Conservation (phyloP, 1,140 invertebrate genomes). For the Ptiloglossa arizonensis region DNA sequence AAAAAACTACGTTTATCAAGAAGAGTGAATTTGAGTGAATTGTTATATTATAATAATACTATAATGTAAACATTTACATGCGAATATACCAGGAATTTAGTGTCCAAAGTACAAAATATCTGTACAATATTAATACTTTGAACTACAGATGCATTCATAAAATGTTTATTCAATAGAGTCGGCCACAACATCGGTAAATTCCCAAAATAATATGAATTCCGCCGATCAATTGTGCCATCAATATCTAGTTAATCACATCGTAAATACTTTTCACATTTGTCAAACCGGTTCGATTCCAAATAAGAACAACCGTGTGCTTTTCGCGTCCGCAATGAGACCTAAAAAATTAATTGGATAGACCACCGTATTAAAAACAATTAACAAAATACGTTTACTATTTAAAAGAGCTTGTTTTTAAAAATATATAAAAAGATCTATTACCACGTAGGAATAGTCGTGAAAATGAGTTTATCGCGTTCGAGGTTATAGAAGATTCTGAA, state of each 20-base stretch:
- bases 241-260: background rate
- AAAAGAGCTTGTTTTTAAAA: background rate
- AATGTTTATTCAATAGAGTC: slow-evolving; percentile 1
- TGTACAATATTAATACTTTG: background rate
- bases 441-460: background rate
- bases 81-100: background rate
- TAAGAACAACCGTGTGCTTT: background rate
- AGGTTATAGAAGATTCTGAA: background rate
- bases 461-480: background rate
- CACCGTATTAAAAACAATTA: background rate
- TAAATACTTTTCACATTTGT: background rate
- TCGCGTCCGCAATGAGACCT: background rate
- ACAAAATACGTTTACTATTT: background rate
- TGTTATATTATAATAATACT: too few relatives aligned
- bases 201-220: background rate
- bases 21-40: too few relatives aligned
- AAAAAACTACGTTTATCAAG: too few relatives aligned
- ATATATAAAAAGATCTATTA: background rate
- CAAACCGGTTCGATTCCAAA: background rate
- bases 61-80: background rate
- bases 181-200: background rate
- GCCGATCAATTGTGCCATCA: background rate
- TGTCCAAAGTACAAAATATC: background rate
- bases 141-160: background rate
- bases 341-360: background rate